Base-by-base conservation (phyloP, 2,888 invertebrate species). In the Macropis europaea region DNA sequence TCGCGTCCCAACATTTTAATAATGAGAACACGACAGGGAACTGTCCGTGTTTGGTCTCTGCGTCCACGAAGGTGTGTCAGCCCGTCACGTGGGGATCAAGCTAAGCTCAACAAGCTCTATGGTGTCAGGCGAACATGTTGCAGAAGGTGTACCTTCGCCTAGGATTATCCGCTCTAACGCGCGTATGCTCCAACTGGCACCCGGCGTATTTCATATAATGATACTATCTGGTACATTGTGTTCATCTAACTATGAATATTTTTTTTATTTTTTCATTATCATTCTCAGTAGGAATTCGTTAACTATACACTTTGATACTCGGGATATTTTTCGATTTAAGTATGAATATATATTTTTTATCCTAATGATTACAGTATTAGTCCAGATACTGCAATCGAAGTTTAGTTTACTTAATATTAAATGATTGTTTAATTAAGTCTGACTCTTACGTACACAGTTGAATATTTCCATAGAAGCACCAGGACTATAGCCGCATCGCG, bases 381-480 rank as follows among this genome's bases (percentile, higher is more conserved):
- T n/a, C n/a, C n/a, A n/a, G n/a, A n/a, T n/a, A n/a, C n/a, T n/a
- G n/a, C n/a, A n/a, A n/a, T n/a, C n/a, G n/a, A n/a, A n/a, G n/a
- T n/a, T n/a, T n/a, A n/a, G n/a, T n/a, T n/a, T n/a, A n/a, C n/a
- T n/a, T n/a, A n/a, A n/a, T n/a, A n/a, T n/a, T n/a, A n/a, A n/a
- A n/a, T n/a, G n/a, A n/a, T n/a, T n/a, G n/a, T n/a, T 50, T 9
- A 2, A 50, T 5, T 48, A 5, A 30, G 15, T 32, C 0, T 6
- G 15, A 5, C 0, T 30, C 9, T 45, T 70, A 86, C 90, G 86
- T 82, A 91, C 91, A 48, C 89, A 87, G 64, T 83, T 79, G 38
- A 85, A 86, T 61, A 91, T 88, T 71, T 94, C 94, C 63, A 94
- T 94, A 6, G 95, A 96, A 0, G 94, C 95, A 0, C 96, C 95